Conservation (phyloP, 2,797 vertebrate genomes). For the Zalophus californianus region DNA sequence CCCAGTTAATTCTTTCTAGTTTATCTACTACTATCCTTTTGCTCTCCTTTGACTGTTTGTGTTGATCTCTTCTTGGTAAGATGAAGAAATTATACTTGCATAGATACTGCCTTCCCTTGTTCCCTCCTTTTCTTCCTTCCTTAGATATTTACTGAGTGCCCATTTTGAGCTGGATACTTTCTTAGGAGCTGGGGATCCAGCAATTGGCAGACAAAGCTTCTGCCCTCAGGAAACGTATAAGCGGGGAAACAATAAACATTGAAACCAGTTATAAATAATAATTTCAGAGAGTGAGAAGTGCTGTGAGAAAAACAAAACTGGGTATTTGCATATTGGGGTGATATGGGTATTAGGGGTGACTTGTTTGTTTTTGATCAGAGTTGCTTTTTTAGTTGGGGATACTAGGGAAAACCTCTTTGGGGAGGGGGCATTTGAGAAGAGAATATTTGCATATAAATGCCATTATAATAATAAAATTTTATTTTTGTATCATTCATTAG, state of each 20-base stretch:
- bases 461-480: background rate
- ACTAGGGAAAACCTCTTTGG: background rate
- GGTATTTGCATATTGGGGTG: background rate
- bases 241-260: background rate
- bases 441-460: background rate
- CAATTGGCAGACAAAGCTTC: background rate
- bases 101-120: background rate
- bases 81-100: background rate
- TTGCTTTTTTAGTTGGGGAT: background rate
- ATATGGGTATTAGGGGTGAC: background rate
- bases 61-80: background rate
- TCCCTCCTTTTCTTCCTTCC: background rate
- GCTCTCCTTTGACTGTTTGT: background rate
- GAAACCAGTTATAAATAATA: background rate
- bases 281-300: background rate
- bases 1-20: background rate
- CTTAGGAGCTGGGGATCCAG: background rate
- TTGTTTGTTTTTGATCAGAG: background rate
- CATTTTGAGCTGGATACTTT: background rate
- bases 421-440: background rate
- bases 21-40: background rate
- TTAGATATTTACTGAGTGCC: background rate
- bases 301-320: background rate
- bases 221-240: background rate
- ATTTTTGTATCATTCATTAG: constrained; percentile 44